Percentiles rank a stretch among this genome's conserved stretches.
phyloP scores from a whole-genome alignment of 2,113 vertebrate species.

The Eurystomus gularis region DNA sequence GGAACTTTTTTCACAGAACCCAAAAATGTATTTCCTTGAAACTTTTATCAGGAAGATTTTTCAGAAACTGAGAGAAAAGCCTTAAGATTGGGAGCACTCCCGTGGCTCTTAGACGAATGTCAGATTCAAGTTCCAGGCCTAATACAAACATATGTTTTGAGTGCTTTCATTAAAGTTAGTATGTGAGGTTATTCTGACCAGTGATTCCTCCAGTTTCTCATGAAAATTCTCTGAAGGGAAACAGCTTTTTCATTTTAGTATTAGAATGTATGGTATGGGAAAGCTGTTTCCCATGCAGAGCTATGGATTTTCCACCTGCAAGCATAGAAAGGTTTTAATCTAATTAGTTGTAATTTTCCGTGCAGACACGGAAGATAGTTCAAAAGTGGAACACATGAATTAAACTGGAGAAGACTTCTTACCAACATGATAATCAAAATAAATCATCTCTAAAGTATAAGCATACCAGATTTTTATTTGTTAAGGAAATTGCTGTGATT shows the following conservation, averaged over 20 bases:
- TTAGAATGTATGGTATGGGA: background rate
- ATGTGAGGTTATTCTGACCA: background rate
- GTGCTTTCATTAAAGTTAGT: background rate
- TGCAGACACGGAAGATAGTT: background rate
- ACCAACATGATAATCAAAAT: background rate
- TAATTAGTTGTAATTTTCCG: background rate
- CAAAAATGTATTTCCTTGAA: background rate
- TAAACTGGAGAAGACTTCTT: background rate
- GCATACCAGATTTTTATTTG: background rate
- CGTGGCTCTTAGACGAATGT: background rate
- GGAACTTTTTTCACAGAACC: background rate
- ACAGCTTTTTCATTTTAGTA: background rate
- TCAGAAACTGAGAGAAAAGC: background rate
- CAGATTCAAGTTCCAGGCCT: background rate
- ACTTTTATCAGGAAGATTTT: background rate
- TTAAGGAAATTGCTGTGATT: background rate
- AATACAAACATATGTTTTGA: background rate
- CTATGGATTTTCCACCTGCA: background rate
- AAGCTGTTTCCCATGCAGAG: background rate
- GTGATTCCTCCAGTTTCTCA: background rate
- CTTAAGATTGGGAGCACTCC: background rate
- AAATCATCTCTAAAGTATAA: background rate
- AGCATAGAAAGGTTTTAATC: background rate
- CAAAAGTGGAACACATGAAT: background rate
- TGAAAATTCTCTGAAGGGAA: background rate